Conservation (phyloP, 2,797 vertebrate species). For the Xyrichtys novacula region DNA sequence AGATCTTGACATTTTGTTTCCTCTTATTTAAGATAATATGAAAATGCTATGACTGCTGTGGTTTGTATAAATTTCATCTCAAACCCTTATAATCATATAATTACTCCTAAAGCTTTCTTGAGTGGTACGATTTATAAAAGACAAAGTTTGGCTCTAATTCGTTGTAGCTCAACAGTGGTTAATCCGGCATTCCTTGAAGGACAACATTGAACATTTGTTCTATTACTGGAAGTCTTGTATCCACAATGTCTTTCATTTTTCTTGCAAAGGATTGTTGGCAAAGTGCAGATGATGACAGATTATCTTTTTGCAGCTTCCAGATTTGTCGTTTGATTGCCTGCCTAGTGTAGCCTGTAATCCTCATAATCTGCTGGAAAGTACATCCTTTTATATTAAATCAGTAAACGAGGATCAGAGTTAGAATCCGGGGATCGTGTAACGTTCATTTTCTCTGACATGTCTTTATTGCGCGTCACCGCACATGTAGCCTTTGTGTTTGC, state of each 20-base stretch:
- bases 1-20: too few relatives aligned
- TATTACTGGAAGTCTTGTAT: not conserved
- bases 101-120: not conserved
- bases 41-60: too few relatives aligned
- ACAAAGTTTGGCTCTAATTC: not conserved
- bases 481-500: conserved; percentile 62
- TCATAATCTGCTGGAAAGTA: conserved; percentile 48
- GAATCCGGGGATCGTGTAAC: conserved; percentile 55
- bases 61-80: not conserved
- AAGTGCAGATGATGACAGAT: conserved; percentile 29
- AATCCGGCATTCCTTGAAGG: not conserved
- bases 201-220: not conserved
- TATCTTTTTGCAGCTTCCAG: conserved; percentile 21
- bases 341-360: conserved; percentile 50
- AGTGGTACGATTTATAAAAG: not conserved
- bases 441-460: conserved; percentile 72
- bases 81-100: not conserved
- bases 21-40: too few relatives aligned
- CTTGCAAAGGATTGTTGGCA: conserved; percentile 12
- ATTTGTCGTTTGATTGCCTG: conserved; percentile 51
- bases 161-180: not conserved
- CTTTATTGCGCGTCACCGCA: conserved; percentile 72
- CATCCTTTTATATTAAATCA: conserved; percentile 64
- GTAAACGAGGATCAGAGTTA: conserved; percentile 54
- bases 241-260: not conserved